These are phyloP conservation scores for Acronicta alni DNA, from an alignment of 2,888 invertebrate species.

Conservation along the genomic window DNA sequence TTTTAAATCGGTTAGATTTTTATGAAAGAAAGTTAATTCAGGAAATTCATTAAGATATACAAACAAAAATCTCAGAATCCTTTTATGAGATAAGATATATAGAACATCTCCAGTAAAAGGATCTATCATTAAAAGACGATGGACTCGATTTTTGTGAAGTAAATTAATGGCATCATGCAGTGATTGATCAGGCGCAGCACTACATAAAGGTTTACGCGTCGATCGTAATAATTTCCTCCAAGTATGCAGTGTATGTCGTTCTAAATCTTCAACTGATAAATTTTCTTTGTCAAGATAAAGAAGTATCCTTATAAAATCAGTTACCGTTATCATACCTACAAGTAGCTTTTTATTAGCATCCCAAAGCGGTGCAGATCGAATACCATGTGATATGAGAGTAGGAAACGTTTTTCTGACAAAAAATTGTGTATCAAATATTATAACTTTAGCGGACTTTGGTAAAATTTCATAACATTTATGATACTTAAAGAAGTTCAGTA, in stretches of 20 bases:
- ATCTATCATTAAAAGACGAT: constrained; percentile 83
- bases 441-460: constrained; percentile 86
- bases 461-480: constrained; percentile 87
- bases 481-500: constrained; percentile 86
- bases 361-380: constrained; percentile 86
- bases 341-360: constrained; percentile 82
- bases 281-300: constrained; percentile 81
- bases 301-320: constrained; percentile 85
- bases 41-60: constrained; percentile 87
- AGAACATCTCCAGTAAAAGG: constrained; percentile 81
- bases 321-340: constrained; percentile 86
- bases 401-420: constrained; percentile 85
- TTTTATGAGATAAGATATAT: constrained; percentile 84
- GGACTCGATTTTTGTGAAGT: constrained; percentile 81
- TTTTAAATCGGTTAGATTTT: constrained; percentile 80
- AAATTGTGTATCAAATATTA: constrained; percentile 86
- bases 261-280: constrained; percentile 82
- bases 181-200: constrained; percentile 82
- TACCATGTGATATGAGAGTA: constrained; percentile 84
- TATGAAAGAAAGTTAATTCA: constrained; percentile 85
- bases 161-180: constrained; percentile 85
- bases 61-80: constrained; percentile 84
- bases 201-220: constrained; percentile 80
- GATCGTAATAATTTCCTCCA: constrained; percentile 83
- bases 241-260: constrained; percentile 82